Base-by-base conservation (phyloP, 2,797 vertebrate species). In the Danio kyathit region DNA sequence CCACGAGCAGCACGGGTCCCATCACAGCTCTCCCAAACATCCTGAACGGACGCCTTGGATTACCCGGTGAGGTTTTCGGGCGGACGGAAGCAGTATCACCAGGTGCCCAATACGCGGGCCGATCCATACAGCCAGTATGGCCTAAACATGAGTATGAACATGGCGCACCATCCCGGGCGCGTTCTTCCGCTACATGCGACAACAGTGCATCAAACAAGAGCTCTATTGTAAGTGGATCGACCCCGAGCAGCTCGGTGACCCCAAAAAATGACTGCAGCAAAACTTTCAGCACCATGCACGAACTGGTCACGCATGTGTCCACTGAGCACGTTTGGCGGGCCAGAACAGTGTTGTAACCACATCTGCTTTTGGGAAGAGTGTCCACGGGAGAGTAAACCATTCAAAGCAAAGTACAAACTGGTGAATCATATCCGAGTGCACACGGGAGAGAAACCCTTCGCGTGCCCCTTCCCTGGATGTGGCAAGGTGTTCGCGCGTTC, bases 251-350 rank as follows among this genome's bases (percentile, higher is more conserved):
- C 91, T 94, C 57, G 81, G 87, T 85, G 94, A 90, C 81, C 94
- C 93, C 67, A 94, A 95, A 90, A 95, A 96, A 88, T 92, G 93
- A n/a, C 84, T 98, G 97, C 94, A 98, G 97, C 96, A 99, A 99
- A 97, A 98, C 97, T 96, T 98, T 97, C 91, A 98, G 97, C 93
- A 99, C 97, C 65, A 97, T 97, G 96, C 96, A 97, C 89, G 96
- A 97, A 94, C 94, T 97, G 88, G 96, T 96, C 83, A 95, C 95
- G 88, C 96, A 97, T 83, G 95, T 96, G 89, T 95, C 95, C 0
- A 94, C 95, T 84, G 96, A 96, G 86, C 96, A 97, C 67, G 95
- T 96, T 96, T 70, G 95, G 96, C 52, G 96, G 96, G 64, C 95
- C 95, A 0, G 95, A 96, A 88, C 95, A 96, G 87, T 95, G 93